phyloP scores from a whole-genome alignment of 2,113 vertebrate genomes.

The cat (Felis catus) region DNA sequence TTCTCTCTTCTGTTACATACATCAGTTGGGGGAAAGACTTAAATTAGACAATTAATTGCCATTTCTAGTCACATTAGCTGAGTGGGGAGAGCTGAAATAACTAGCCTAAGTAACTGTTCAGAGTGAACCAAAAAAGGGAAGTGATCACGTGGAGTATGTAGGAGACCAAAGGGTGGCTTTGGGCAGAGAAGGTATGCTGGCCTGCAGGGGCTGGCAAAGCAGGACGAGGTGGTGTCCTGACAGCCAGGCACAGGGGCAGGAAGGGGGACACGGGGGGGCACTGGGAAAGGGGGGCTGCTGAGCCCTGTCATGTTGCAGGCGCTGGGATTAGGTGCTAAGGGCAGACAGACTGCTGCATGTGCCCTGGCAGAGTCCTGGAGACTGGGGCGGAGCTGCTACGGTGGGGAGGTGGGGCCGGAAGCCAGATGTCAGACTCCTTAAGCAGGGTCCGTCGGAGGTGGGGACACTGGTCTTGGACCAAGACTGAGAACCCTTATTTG shows the following conservation, averaged over 20 bases:
- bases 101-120: neutral
- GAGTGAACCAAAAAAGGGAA: neutral
- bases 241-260: rapidly evolving
- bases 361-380: neutral
- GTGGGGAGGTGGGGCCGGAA: neutral
- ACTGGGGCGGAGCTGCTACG: neutral
- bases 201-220: neutral
- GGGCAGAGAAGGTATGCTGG: neutral
- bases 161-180: neutral
- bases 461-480: too few species aligned
- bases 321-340: neutral
- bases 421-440: neutral
- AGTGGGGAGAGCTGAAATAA: neutral
- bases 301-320: neutral
- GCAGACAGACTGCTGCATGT: neutral
- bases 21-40: neutral
- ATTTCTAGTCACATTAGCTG: neutral
- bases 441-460: neutral
- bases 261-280: neutral
- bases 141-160: too few species aligned
- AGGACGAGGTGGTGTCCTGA: too few species aligned
- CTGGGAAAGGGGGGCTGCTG: neutral
- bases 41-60: neutral
- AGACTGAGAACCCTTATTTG: rapidly evolving
- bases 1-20: neutral